Evolutionary conservation across 2,888 invertebrate genomes (phyloP).

Genomic region (Patella ulyssiponensis): DNA sequence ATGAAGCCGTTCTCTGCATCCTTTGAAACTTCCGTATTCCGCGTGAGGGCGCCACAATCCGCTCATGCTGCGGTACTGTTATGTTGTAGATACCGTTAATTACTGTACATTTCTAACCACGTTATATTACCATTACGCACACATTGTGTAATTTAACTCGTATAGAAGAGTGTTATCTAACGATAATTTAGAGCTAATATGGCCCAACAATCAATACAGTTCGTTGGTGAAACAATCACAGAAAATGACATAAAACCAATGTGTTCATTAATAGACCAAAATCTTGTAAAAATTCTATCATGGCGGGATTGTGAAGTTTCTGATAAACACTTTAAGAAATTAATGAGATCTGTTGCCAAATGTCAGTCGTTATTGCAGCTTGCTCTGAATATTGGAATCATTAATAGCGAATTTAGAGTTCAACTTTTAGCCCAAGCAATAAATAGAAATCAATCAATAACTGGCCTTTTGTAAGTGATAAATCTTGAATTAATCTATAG

Average conservation of each 20-base stretch:
- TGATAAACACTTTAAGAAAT: conserved; percentile 52
- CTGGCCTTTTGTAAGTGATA: conserved; percentile 60
- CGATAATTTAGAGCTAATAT: neutral
- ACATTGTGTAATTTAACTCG: too few relatives aligned
- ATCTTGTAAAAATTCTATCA: conserved; percentile 52
- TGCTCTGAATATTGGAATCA: conserved; percentile 57
- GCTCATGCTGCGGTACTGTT: too few relatives aligned
- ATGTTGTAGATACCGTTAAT: too few relatives aligned
- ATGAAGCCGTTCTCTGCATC: neutral
- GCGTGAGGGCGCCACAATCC: neutral
- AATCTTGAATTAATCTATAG: neutral
- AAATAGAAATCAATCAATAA: conserved; percentile 54
- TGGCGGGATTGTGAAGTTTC: conserved; percentile 56
- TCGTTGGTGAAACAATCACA: conserved; percentile 27
- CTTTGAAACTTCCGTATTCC: neutral
- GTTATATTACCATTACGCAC: too few relatives aligned
- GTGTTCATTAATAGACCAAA: conserved; percentile 48
- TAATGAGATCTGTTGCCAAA: conserved; percentile 50
- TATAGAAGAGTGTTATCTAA: too few relatives aligned
- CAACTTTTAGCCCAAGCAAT: conserved; percentile 54
- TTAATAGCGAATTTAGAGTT: conserved; percentile 47
- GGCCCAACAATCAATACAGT: neutral
- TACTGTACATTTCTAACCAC: too few relatives aligned
- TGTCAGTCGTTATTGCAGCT: conserved; percentile 58
- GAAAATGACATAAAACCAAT: conserved; percentile 50